A percentile compares a stretch with the other conserved stretches of the same genome.
Evolutionary conservation across 2,888 invertebrate genomes (phyloP).

Genomic region (Ennomos erosarius): DNA sequence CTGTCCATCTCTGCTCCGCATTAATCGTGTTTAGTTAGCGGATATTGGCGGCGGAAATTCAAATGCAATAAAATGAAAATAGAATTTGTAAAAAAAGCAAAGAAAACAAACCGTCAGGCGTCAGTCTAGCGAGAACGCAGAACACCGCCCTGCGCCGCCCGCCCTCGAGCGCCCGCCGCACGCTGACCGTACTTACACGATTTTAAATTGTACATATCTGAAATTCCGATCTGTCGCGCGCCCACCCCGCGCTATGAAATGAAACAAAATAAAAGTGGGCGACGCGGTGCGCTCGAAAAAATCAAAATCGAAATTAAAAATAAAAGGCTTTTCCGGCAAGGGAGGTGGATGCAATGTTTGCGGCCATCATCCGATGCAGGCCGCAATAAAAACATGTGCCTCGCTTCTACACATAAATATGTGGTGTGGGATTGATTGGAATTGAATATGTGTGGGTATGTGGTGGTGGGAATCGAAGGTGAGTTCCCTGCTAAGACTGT

Average conservation of each 20-base stretch:
- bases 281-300: slow-evolving; percentile 80
- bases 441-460: slow-evolving; percentile 80
- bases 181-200: slow-evolving; percentile 85
- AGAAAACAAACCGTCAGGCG: slow-evolving; percentile 84
- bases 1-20: slow-evolving; percentile 82
- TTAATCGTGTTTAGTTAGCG: slow-evolving; percentile 86
- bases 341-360: slow-evolving; percentile 82
- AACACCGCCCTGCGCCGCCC: slow-evolving; percentile 57
- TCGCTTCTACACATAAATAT: slow-evolving; percentile 81
- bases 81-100: slow-evolving; percentile 83
- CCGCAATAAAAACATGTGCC: slow-evolving; percentile 81
- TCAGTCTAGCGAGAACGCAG: slow-evolving; percentile 77
- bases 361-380: slow-evolving; percentile 83
- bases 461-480: slow-evolving; percentile 78
- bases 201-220: slow-evolving; percentile 86
- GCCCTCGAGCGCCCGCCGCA: slow-evolving; percentile 54
- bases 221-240: slow-evolving; percentile 85
- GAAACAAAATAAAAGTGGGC: slow-evolving; percentile 84
- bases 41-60: slow-evolving; percentile 85
- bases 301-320: slow-evolving; percentile 85
- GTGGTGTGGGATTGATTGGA: slow-evolving; percentile 82
- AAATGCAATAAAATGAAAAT: slow-evolving; percentile 86
- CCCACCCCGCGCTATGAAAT: slow-evolving; percentile 84
- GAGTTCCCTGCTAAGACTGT: slow-evolving; percentile 81
- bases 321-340: slow-evolving; percentile 76